Percentiles rank a stretch among this genome's conserved stretches.
Conservation (phyloP, 2,797 vertebrate species). For the Lepus oiostolus region DNA sequence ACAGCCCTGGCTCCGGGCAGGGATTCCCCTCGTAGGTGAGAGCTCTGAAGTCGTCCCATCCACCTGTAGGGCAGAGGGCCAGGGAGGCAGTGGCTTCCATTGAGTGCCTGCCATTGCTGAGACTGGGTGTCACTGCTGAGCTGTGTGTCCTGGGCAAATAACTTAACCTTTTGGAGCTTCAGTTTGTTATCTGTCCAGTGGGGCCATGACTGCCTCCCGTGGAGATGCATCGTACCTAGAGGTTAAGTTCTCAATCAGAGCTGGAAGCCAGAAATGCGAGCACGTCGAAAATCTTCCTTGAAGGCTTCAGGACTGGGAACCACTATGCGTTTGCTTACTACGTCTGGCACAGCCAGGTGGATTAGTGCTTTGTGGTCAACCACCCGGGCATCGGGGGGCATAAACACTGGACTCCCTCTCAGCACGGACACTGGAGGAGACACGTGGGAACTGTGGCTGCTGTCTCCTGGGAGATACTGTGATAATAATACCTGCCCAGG, state of each 20-base stretch:
- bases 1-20: constrained; percentile 12
- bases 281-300: background rate
- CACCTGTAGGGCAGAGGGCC: background rate
- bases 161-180: constrained; percentile 7
- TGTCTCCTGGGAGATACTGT: background rate
- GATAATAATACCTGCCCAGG: background rate
- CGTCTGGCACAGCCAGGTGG: background rate
- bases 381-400: background rate
- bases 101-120: background rate
- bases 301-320: background rate
- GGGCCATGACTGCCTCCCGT: background rate
- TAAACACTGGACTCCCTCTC: background rate
- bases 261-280: background rate
- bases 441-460: background rate
- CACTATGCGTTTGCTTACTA: background rate
- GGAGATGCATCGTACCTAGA: background rate
- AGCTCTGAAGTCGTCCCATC: background rate
- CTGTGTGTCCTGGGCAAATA: constrained; percentile 31
- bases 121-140: background rate
- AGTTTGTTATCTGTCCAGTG: background rate
- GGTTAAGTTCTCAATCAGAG: constrained; percentile 16
- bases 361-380: background rate
- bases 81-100: background rate
- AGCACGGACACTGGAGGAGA: background rate
- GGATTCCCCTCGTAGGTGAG: background rate